Base-by-base conservation (phyloP, 2,888 invertebrate genomes). In the Diadegma fenestrale region DNA sequence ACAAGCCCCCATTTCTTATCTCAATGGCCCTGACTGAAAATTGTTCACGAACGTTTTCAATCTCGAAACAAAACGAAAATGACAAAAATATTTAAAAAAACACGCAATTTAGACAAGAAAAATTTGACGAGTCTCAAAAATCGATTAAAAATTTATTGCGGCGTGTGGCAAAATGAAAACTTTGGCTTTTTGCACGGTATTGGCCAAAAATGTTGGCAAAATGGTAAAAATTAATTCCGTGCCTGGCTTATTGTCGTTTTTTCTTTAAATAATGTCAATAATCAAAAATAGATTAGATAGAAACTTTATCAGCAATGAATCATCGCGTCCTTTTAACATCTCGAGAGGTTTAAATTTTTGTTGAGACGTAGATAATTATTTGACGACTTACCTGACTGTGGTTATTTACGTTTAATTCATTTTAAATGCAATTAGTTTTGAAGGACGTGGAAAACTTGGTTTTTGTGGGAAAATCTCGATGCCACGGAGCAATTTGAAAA, bases 1-100 rank as follows among this genome's bases (percentile, higher is more conserved):
- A 81, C 4, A 33, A 80, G 66, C 33, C 17, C 43, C 41, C 45
- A 30, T 17, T 37, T 26, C 12, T 17, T 43, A 17, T 68, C 26
- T 68, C 10, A 14, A 19, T 22, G 19, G 19, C 66, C 19, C 66
- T 22, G 12, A 22, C 33, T 64, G 33, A 37, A 64, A 37, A 64
- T 64, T n/a, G 10, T 33, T 64, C 37, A 37, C 7, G 10, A 37
- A 37, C 8, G 7, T 1, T 1, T 37, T 37, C 14, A 68, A 45
- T 68, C 22, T 68, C 17, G 2, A 45, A 7, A 26, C 41, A 12
- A 66, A 14, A 14, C 10, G 4, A 26, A 58, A 58, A 58, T 58
- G 22, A 12, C 26, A 26, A 58, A 22, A 22, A 54, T 26, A 58
- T 58, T 14, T 14, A 5, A 26, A 5, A 26, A 26, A 22, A 6